Base-by-base conservation (phyloP, 2,113 vertebrate species). In the Phyllostomus discolor region DNA sequence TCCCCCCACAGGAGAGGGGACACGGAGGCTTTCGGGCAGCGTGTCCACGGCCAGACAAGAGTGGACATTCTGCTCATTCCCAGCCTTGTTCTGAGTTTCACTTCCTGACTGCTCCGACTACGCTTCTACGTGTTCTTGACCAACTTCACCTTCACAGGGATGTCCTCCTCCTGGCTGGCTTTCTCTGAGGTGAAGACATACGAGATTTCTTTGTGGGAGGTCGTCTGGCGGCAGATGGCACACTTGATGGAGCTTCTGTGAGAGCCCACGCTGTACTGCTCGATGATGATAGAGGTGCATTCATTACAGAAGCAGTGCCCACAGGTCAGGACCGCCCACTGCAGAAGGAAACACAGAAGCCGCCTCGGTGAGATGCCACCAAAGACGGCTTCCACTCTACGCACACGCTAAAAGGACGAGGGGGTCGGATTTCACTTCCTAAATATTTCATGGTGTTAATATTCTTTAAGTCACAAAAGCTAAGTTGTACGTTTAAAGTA, bases 261-360 rank as follows among this genome's bases (percentile, higher is more conserved):
- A 3, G 99, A 99, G 38, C 99, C 99, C 89, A 99, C 98, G 1
- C 99, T 99, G 98, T 99, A 99, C 94, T 99, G 99, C 85, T 99
- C 99, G 86, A 99, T 98, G 57, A 99, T 99, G 97, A 99, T 99
- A 24, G 99, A 98, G 15, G 99, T 98, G 95, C 99, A 99, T 87
- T 99, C 99, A 6, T 99, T 99, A 81, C 99, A 99, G 97, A 99
- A 99, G 97, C 57, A 59, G 57, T 59, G 99, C 10, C 99, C 99
- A 33, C 99, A 99, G 0, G 99, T 99, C 97, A 99, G 98, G 78
- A 99, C 99, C 2, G 99, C 99, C 99, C 99, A 99, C 99, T 99
- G 79, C 0, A 31, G 95, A 46, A 86, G 81, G 97, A 97, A 97
- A 90, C 84, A 94, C 15, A 94, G 62, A 86, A 62, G 4, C 66